Evolutionary conservation across 2,888 invertebrate species (phyloP).

Genomic region (Microplitis deprimator): DNA sequence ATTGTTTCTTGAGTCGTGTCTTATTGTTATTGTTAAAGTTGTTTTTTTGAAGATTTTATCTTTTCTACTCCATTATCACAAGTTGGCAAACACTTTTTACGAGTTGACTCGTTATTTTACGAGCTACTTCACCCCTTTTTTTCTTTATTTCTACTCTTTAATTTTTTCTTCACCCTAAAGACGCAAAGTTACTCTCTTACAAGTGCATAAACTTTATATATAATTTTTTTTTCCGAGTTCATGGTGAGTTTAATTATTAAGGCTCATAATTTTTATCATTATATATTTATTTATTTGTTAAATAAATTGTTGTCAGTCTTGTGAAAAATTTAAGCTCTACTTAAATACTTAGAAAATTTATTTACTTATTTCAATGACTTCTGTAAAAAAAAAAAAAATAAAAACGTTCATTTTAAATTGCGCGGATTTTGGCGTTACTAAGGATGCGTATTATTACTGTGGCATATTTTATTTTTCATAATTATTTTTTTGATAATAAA

Average conservation of each 20-base stretch:
- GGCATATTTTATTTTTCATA: too few species aligned
- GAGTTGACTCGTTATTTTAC: constrained; percentile 33
- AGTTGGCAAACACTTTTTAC: constrained; percentile 37
- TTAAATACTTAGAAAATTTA: too few species aligned
- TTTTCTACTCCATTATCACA: constrained; percentile 28
- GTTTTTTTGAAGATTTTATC: constrained; percentile 13
- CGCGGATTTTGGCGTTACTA: too few species aligned
- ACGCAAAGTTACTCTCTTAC: background rate
- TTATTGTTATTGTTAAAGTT: constrained; percentile 5
- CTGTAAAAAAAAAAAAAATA: too few species aligned
- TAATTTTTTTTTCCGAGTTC: background rate
- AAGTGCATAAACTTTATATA: too few species aligned
- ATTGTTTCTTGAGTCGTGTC: background rate
- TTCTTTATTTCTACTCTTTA: constrained; percentile 13
- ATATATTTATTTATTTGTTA: background rate
- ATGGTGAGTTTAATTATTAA: background rate
- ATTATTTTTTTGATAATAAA: too few species aligned
- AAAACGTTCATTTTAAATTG: too few species aligned
- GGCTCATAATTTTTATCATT: background rate
- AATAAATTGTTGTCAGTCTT: background rate
- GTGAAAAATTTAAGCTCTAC: background rate
- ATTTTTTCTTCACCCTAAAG: constrained; percentile 5
- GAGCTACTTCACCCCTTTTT: constrained; percentile 7
- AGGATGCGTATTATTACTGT: too few species aligned
- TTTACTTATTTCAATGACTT: too few species aligned